A percentile compares a stretch with the other conserved stretches of the same genome.
phyloP scores from a whole-genome alignment of 2,113 vertebrate genomes.

The Hystrix brachyura region DNA sequence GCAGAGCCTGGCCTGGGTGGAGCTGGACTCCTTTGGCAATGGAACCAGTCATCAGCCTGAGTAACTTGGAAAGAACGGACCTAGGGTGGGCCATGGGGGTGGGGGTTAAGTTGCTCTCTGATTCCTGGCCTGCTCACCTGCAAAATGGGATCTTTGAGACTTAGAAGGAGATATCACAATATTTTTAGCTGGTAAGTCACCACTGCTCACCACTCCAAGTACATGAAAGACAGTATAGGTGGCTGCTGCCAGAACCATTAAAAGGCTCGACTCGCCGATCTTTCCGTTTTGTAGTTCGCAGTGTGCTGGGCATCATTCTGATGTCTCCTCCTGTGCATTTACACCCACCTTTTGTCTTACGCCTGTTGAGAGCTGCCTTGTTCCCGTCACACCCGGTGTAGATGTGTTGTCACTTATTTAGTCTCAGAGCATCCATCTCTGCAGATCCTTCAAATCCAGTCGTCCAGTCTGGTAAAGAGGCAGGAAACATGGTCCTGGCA shows the following conservation, averaged over 20 bases:
- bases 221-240: not conserved
- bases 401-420: not conserved
- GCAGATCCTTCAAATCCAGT: not conserved
- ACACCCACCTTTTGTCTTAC: not conserved
- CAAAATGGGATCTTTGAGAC: not conserved
- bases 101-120: not conserved
- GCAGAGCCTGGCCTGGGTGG: not conserved
- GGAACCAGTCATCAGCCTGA: not conserved
- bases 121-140: not conserved
- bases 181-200: not conserved
- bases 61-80: not conserved
- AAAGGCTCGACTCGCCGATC: not conserved
- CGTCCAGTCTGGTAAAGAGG: not conserved
- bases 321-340: not conserved
- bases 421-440: not conserved
- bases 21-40: not conserved
- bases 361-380: not conserved
- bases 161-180: not conserved
- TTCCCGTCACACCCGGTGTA: not conserved
- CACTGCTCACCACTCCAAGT: not conserved
- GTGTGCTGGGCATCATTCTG: not conserved
- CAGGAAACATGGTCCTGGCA: fast-evolving
- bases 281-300: not conserved
- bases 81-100: not conserved
- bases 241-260: not conserved